A percentile compares a stretch with the other conserved stretches of the same genome.
Conservation (phyloP, 2,888 invertebrate species). For the Oeneis ivallda region DNA sequence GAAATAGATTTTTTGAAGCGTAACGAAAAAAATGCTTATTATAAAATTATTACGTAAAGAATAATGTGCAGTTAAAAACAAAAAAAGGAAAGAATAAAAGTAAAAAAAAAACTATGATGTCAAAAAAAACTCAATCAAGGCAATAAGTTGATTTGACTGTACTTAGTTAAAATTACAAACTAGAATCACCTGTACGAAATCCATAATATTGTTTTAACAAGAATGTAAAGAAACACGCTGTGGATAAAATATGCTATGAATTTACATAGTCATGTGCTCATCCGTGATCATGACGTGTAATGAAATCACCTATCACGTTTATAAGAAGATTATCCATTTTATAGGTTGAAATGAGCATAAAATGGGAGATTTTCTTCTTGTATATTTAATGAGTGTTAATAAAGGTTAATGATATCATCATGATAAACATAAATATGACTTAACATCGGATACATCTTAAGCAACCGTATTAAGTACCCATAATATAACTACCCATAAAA, state of each 20-base stretch:
- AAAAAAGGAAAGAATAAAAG: too few relatives aligned
- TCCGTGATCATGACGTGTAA: slow-evolving; percentile 27
- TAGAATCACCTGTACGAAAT: neutral
- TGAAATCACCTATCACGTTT: slow-evolving; percentile 32
- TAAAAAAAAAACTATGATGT: too few relatives aligned
- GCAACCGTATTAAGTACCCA: neutral
- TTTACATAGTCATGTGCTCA: slow-evolving; percentile 14
- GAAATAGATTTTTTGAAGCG: too few relatives aligned
- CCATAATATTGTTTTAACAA: neutral
- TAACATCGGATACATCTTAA: neutral
- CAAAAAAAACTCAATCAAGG: too few relatives aligned
- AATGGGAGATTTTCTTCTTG: slow-evolving; percentile 16
- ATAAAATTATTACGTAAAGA: too few relatives aligned
- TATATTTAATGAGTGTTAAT: slow-evolving; percentile 9
- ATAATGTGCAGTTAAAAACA: too few relatives aligned
- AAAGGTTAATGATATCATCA: slow-evolving; percentile 4
- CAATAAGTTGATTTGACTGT: too few relatives aligned
- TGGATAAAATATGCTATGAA: slow-evolving; percentile 9
- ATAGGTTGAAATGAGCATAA: slow-evolving; percentile 24
- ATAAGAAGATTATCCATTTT: slow-evolving; percentile 32
- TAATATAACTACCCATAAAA: too few relatives aligned
- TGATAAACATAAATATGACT: neutral
- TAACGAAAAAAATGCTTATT: too few relatives aligned
- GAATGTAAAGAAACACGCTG: neutral
- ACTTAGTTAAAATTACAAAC: neutral